Evolutionary conservation across 2,797 vertebrate genomes (phyloP).

Genomic region (Rachycentron canadum): DNA sequence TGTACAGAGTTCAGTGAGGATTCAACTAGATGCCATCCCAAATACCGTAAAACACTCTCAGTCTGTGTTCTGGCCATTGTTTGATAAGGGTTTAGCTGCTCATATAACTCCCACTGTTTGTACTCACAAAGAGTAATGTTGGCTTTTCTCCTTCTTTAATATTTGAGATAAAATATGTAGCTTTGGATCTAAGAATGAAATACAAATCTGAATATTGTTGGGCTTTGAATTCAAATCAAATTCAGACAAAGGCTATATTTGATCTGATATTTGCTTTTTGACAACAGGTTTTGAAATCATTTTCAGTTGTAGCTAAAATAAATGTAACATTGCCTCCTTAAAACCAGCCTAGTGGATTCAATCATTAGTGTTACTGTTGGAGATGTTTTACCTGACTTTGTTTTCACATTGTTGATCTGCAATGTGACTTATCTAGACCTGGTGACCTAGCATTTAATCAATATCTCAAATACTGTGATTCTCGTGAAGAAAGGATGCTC

Average conservation of each 20-base stretch:
- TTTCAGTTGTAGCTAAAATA: background rate
- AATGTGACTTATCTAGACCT: slow-evolving; percentile 39
- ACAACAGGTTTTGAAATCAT: background rate
- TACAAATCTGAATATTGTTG: background rate
- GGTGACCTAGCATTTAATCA: slow-evolving; percentile 23
- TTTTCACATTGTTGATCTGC: slow-evolving; percentile 45
- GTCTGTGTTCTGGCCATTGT: background rate
- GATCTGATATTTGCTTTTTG: slow-evolving; percentile 5
- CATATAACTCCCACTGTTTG: no score
- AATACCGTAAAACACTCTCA: background rate
- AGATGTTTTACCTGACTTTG: slow-evolving; percentile 27
- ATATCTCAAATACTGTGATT: slow-evolving; percentile 45
- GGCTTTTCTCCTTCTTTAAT: background rate
- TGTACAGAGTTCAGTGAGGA: background rate
- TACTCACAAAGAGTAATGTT: background rate
- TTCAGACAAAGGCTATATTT: background rate
- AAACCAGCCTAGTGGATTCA: background rate
- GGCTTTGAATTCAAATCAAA: background rate
- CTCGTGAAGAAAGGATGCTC: slow-evolving; percentile 15
- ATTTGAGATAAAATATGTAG: background rate
- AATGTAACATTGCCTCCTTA: background rate
- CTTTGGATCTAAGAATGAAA: background rate
- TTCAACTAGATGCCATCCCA: background rate
- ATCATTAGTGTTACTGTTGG: slow-evolving; percentile 29
- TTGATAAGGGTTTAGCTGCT: background rate